A percentile compares a stretch with the other conserved stretches of the same genome.
Evolutionary conservation across 2,888 invertebrate genomes (phyloP).

Genomic region (Rhingia campestris): DNA sequence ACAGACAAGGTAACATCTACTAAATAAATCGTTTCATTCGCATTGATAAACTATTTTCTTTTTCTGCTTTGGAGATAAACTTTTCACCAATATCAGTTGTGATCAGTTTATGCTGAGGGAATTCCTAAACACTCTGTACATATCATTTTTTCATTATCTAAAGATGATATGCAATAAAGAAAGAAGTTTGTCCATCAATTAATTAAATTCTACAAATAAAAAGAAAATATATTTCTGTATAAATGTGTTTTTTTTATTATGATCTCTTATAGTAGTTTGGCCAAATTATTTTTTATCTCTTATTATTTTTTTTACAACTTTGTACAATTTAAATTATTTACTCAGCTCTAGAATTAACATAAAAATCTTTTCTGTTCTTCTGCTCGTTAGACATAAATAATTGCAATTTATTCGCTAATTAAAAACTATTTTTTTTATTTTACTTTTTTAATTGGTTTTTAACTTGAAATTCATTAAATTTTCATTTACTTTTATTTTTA

Average conservation of each 20-base stretch:
- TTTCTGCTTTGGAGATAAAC: too few relatives aligned
- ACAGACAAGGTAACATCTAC: too few relatives aligned
- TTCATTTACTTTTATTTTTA: conserved; percentile 33
- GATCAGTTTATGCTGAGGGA: too few relatives aligned
- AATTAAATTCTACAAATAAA: neutral
- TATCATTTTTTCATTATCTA: neutral
- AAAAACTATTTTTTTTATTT: conserved; percentile 30
- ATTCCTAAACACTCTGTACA: too few relatives aligned
- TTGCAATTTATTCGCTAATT: conserved; percentile 33
- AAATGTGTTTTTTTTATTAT: conserved; percentile 60
- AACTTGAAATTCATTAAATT: conserved; percentile 27
- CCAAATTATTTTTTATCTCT: conserved; percentile 51
- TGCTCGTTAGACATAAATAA: conserved; percentile 11
- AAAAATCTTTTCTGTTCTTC: neutral
- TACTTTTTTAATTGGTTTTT: conserved; percentile 4
- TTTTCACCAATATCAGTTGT: too few relatives aligned
- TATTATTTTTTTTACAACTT: conserved; percentile 22
- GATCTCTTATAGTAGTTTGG: conserved; percentile 61
- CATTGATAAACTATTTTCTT: too few relatives aligned
- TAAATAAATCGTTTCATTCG: too few relatives aligned
- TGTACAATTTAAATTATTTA: conserved; percentile 44
- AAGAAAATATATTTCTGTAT: conserved; percentile 50
- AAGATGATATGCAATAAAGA: neutral
- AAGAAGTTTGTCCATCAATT: neutral
- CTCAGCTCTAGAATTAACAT: conserved; percentile 24